Evolutionary conservation across 2,888 invertebrate genomes (phyloP).

Genomic region (Ptychoptera albimana): DNA sequence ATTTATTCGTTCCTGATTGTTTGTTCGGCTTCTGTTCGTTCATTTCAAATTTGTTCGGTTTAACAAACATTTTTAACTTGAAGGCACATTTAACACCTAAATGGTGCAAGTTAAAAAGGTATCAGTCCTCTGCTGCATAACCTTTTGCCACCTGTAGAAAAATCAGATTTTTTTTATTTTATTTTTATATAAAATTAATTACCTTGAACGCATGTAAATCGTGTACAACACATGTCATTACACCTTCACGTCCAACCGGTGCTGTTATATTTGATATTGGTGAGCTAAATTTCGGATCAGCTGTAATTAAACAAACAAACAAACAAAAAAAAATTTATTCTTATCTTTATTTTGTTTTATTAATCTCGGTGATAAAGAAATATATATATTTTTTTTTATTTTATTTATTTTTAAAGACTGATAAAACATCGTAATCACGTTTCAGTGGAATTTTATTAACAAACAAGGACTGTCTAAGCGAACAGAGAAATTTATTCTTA

Average conservation of each 20-base stretch:
- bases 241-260: conserved; percentile 69
- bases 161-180: neutral
- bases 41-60: no score
- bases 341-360: no score
- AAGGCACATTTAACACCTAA: no score
- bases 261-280: conserved; percentile 72
- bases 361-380: neutral
- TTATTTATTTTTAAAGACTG: neutral
- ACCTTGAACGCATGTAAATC: conserved; percentile 74
- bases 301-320: conserved; percentile 32
- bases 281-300: conserved; percentile 66
- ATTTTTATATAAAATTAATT: conserved; percentile 15
- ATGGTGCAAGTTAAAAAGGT: no score
- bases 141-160: neutral
- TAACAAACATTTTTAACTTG: no score
- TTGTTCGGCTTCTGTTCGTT: no score
- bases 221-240: conserved; percentile 65
- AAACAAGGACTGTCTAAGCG: no score
- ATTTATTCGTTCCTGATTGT: no score
- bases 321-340: conserved; percentile 3
- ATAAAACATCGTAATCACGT: neutral
- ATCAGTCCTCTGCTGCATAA: no score
- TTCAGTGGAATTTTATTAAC: no score
- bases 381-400: neutral
- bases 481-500: neutral